Base-by-base conservation (phyloP, 1,140 invertebrate genomes). In the Ceratosolen fusciceps region DNA sequence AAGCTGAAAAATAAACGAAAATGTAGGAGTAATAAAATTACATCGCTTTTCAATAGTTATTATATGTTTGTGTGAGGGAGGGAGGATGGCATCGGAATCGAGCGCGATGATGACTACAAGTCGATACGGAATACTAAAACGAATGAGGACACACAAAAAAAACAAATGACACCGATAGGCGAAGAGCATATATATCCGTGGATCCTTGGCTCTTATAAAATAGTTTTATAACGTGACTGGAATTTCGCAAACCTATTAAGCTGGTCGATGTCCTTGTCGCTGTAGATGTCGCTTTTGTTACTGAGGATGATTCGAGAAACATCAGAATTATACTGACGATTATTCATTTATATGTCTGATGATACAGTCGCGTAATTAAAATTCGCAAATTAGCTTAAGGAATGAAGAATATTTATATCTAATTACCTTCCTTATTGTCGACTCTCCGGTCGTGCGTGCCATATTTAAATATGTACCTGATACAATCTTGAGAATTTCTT, bases 181-280 rank as follows among this genome's bases (percentile, higher is more conserved):
- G 60, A 56, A 58, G 8, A 43, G 60, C n/a, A 29, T 26, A 7
- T 47, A n/a, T n/a, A 4, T 29, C 83, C 85, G 83, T 85, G 34
- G n/a, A 1, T 0, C 47, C 8, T 37, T 49, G 31, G 85, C 83
- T 88, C 83, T 83, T 86, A 88, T 89, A 89, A 89, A 90, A 90
- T 89, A 89, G 87, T 88, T 89, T 89, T 88, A 89, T 84, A 83
- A 83, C 84, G 81, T 84, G 75, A 80, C 73, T 83, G 85, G 88
- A 90, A 90, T 90, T 88, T 90, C 87, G 86, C 88, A 83, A 85
- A 80, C 82, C 85, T 87, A 88, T 88, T 89, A 89, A 88, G 73
- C 76, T 78, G n/a, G n/a, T n/a, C n/a, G 29, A 26, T 54, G 26
- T 14, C 37, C n/a, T 29, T 56, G 74, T 37, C 58, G 5, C 21